phyloP scores from a whole-genome alignment of 2,888 invertebrate genomes.

The Dicyrtoma fusca region DNA sequence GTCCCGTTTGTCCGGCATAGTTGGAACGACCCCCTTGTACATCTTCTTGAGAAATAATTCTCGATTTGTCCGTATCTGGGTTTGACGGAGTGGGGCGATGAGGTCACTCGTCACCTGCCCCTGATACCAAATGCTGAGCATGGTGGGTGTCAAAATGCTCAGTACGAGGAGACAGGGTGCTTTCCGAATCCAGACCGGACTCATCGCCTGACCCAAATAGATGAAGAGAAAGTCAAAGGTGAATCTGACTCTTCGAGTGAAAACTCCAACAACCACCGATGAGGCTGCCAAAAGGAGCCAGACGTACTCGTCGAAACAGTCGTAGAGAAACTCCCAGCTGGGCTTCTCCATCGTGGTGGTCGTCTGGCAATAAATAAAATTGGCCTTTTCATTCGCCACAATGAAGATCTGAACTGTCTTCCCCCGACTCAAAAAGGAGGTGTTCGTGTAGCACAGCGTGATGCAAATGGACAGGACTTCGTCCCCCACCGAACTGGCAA shows the following conservation, averaged over 20 bases:
- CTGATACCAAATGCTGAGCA: not conserved
- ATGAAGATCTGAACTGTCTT: slow-evolving; percentile 1
- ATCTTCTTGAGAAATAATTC: slow-evolving; percentile 9
- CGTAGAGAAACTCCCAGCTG: slow-evolving; percentile 10
- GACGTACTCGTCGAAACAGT: slow-evolving; percentile 13
- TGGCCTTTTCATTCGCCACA: not conserved
- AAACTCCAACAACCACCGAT: not conserved
- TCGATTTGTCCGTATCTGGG: not conserved
- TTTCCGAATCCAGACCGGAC: not conserved
- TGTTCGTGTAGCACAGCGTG: slow-evolving; percentile 18
- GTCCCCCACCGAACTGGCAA: not conserved
- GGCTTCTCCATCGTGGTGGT: not conserved
- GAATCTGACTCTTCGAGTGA: not conserved
- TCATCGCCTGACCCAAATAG: slow-evolving; percentile 1
- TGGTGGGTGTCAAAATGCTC: not conserved
- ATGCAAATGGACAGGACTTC: slow-evolving; percentile 13
- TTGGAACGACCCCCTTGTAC: slow-evolving; percentile 15
- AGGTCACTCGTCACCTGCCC: slow-evolving; percentile 11
- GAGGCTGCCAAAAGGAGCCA: slow-evolving; percentile 1
- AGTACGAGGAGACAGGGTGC: not conserved
- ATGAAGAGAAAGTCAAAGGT: slow-evolving; percentile 1
- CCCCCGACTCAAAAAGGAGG: not conserved
- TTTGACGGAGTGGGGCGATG: slow-evolving; percentile 10
- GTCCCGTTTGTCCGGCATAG: not conserved
- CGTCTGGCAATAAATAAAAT: slow-evolving; percentile 8